A percentile compares a stretch with the other conserved stretches of the same genome.
Conservation (phyloP, 1,140 invertebrate species). For the Chironomus tepperi region DNA sequence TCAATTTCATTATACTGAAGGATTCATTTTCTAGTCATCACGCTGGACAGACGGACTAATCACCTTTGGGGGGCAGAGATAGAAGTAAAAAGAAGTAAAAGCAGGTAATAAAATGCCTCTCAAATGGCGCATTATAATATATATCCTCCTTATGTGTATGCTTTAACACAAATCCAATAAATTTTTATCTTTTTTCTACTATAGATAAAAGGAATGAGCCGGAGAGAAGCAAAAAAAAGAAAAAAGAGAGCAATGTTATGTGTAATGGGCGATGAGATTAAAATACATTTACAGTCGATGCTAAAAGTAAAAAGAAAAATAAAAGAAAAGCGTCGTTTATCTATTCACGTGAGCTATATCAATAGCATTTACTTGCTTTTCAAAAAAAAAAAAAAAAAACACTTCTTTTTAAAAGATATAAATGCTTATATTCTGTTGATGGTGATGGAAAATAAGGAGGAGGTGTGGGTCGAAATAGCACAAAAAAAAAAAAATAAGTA, state of each 20-base stretch:
- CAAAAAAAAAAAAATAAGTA: not conserved
- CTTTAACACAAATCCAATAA: not conserved
- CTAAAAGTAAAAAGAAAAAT: not conserved
- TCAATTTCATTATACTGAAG: too few species aligned
- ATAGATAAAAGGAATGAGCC: not conserved
- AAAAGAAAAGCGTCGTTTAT: not conserved
- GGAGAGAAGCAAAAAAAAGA: too few species aligned
- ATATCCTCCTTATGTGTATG: not conserved
- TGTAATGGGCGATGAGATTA: constrained; percentile 12
- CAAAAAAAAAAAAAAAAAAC: not conserved
- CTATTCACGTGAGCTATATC: constrained; percentile 12
- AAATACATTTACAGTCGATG: not conserved
- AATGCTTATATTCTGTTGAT: not conserved
- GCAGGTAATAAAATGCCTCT: not conserved
- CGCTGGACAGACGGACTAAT: too few species aligned
- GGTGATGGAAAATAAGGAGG: not conserved
- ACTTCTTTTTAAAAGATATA: constrained; percentile 11
- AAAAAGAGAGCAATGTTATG: not conserved
- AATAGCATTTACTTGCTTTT: not conserved
- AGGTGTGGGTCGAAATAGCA: not conserved
- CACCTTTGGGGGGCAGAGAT: not conserved
- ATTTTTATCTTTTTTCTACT: not conserved
- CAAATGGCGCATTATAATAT: constrained; percentile 1
- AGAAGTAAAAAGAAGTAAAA: not conserved
- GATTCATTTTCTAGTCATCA: too few species aligned